Evolutionary conservation across 2,888 invertebrate species (phyloP), one percentile per base, ranked within the genome.

Genomic region (Mechanitis mazaeus): DNA sequence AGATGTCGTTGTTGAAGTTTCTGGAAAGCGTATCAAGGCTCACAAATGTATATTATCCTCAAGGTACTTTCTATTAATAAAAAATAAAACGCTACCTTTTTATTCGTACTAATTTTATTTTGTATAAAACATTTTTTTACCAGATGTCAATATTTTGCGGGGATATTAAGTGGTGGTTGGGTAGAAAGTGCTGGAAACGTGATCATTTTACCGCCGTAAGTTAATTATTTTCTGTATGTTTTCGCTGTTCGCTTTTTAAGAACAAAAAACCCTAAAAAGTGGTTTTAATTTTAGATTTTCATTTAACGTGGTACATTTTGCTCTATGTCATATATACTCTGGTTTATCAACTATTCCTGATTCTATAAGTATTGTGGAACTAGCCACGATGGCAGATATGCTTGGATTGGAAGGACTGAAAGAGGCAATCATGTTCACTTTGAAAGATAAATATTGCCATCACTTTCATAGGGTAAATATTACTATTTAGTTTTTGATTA

Each of bases 31-130:
- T 58, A 94, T 98, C 57, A 94, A 94, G 77, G 97, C 97, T 1
- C 97, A 97, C 79, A 96, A 96, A 83, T 97, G 97, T 80, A 96
- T 98, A 74, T 87, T 98, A 65, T 95, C 96, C 58, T 97, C 97
- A 12, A 91, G 90, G 90, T 88, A 75, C 60, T 20, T 45, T 67
- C 42, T 50, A 7, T 9, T 28, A 31, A 50, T 45, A 20, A 20
- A 20, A 20, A 20, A 20, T 20, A 20, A 20, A 20, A 20, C 5
- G 2, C 31, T 54, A 9, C 6, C 3, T 50, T 50, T 20, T 42
- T 42, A 11, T 7, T 31, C 7, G 31, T 50, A 7, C 28, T 9
- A 9, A 7, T 31, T 6, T 31, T 11, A 7, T 50, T 31, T 7
- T 2, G 31, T 7, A 9, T 7, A 11, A 11, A 31, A 31, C 31